Conservation (phyloP, 2,113 vertebrate genomes). For the Colinus virginianus region DNA sequence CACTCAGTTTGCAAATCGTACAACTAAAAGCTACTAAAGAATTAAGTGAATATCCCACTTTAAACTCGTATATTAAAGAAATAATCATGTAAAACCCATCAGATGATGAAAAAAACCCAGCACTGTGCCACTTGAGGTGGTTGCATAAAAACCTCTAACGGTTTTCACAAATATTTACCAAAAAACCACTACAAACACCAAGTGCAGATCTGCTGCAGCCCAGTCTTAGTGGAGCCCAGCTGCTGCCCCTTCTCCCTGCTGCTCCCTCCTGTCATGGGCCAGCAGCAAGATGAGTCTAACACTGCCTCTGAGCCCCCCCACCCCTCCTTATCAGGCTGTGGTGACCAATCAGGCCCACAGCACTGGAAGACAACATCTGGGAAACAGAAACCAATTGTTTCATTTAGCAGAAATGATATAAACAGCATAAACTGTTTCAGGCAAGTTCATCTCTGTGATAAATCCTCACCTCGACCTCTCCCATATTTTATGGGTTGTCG, state of each 20-base stretch:
- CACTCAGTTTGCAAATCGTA: not conserved
- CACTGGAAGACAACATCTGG: not conserved
- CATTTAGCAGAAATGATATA: not conserved
- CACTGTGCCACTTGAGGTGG: not conserved
- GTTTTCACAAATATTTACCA: not conserved
- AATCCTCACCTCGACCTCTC: not conserved
- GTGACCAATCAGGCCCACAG: not conserved
- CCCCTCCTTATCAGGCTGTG: not conserved
- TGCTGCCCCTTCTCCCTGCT: not conserved
- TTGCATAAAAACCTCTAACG: not conserved
- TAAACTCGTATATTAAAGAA: not conserved
- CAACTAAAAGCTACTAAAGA: not conserved
- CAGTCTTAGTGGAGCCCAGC: not conserved
- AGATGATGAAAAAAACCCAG: not conserved
- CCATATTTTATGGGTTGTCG: not conserved
- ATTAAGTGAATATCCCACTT: not conserved
- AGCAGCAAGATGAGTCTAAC: not conserved
- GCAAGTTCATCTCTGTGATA: not conserved
- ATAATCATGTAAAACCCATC: not conserved
- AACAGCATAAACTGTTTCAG: not conserved
- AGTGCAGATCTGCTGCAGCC: not conserved
- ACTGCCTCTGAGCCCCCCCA: accelerated
- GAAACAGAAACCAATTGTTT: not conserved
- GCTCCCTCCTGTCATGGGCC: not conserved
- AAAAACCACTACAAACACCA: not conserved